Evolutionary conservation across 2,113 vertebrate genomes (phyloP).

Genomic region (Callionymus lyra): DNA sequence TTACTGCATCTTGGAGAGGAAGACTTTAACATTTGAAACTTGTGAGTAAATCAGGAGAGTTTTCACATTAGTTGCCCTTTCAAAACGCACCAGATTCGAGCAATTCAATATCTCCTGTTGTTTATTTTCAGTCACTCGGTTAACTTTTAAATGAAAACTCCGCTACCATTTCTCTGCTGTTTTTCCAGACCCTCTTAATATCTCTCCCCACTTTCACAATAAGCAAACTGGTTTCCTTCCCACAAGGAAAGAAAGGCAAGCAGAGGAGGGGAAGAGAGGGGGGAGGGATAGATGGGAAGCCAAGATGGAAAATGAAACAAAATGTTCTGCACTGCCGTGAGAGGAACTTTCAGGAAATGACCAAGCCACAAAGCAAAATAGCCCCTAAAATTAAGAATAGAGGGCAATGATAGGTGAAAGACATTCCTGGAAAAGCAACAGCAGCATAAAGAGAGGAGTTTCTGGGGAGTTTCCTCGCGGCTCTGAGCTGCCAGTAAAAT

Average conservation of each 20-base stretch:
- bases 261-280: slow-evolving; percentile 38
- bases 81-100: no score
- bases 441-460: no score
- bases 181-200: slow-evolving; percentile 18
- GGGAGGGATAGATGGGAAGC: slow-evolving; percentile 58
- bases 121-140: no score
- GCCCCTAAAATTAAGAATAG: slow-evolving; percentile 8
- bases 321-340: slow-evolving; percentile 48
- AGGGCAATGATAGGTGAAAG: slow-evolving; percentile 10
- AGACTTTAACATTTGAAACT: no score
- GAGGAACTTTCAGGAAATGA: slow-evolving; percentile 50
- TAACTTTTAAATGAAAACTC: no score
- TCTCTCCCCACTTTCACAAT: slow-evolving; percentile 27
- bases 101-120: no score
- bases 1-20: no score
- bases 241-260: slow-evolving; percentile 27
- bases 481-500: no score
- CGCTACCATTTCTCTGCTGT: background rate
- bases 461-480: no score
- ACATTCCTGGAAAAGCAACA: slow-evolving; percentile 2
- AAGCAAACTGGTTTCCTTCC: slow-evolving; percentile 34
- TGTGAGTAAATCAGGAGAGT: no score
- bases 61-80: no score
- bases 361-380: slow-evolving; percentile 1
- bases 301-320: slow-evolving; percentile 54